Conservation (phyloP, 1,140 invertebrate genomes). For the Sitophilus oryzae region DNA sequence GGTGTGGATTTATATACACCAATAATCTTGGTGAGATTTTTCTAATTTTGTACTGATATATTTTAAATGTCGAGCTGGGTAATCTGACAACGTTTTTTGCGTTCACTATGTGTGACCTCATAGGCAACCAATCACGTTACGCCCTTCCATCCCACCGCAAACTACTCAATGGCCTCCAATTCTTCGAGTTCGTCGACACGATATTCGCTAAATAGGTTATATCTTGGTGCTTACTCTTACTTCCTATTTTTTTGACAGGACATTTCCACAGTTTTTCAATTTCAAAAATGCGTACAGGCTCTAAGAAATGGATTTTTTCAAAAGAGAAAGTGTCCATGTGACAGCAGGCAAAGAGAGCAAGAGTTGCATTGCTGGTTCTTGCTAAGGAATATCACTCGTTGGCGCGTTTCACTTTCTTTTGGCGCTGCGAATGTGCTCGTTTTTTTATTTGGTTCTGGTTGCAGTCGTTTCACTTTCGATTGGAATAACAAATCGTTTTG, state of each 20-base stretch:
- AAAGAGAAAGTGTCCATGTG: background rate
- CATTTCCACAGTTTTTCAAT: no score
- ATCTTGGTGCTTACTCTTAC: conserved; percentile 13
- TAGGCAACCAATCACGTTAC: conserved; percentile 31
- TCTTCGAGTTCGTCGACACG: conserved; percentile 38
- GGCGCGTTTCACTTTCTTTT: background rate
- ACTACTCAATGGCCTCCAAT: conserved; percentile 31
- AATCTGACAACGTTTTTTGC: conserved; percentile 5
- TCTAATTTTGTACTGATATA: no score
- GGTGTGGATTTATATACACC: background rate
- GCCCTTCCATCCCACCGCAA: conserved; percentile 26
- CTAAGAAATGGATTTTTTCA: conserved; percentile 3
- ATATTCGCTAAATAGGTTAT: conserved; percentile 41
- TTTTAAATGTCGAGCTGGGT: conserved; percentile 28
- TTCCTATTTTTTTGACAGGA: conserved; percentile 1
- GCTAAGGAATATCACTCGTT: background rate
- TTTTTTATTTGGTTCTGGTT: background rate
- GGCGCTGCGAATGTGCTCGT: background rate
- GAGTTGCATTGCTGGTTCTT: background rate
- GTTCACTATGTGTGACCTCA: conserved; percentile 31
- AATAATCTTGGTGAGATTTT: background rate
- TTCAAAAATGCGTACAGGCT: no score
- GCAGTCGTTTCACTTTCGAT: background rate
- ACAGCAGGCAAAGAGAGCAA: background rate
- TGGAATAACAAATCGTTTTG: background rate